Conservation (phyloP, 2,888 invertebrate genomes). For the Opisthograptis luteolata region DNA sequence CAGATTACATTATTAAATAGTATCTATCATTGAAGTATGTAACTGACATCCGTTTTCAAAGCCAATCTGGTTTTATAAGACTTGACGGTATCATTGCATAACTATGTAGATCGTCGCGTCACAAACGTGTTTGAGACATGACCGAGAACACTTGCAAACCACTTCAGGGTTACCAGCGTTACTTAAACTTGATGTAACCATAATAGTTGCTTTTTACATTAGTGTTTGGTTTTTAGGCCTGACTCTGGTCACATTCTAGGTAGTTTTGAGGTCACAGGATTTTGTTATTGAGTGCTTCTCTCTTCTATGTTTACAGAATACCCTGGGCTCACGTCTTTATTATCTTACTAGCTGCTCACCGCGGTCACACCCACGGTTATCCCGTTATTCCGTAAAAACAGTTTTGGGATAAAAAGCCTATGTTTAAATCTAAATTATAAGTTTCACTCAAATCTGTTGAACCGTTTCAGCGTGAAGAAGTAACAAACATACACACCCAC, state of each 20-base stretch:
- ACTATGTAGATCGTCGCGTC: constrained; percentile 39
- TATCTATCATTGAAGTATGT: constrained; percentile 32
- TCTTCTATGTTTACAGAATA: too few species aligned
- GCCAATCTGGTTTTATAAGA: constrained; percentile 35
- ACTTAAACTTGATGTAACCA: constrained; percentile 16
- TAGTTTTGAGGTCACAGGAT: constrained; percentile 15
- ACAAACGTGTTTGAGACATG: constrained; percentile 37
- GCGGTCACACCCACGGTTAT: too few species aligned
- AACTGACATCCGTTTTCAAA: constrained; percentile 36
- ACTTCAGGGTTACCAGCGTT: constrained; percentile 29
- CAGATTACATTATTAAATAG: constrained; percentile 11
- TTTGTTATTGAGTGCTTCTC: too few species aligned
- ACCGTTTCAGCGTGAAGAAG: too few species aligned
- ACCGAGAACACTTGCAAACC: constrained; percentile 35
- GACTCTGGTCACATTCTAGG: constrained; percentile 8
- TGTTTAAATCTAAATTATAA: too few species aligned
- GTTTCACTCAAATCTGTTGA: too few species aligned
- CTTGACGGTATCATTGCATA: constrained; percentile 35
- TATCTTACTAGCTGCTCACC: too few species aligned
- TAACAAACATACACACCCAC: too few species aligned
- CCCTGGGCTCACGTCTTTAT: too few species aligned
- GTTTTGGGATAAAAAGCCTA: too few species aligned
- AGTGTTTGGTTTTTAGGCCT: constrained; percentile 1
- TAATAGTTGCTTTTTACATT: constrained; percentile 9
- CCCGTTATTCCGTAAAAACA: too few species aligned